These are phyloP conservation scores for Cotesia vestalis DNA, from an alignment of 1,140 invertebrate species.

Conservation along the genomic window DNA sequence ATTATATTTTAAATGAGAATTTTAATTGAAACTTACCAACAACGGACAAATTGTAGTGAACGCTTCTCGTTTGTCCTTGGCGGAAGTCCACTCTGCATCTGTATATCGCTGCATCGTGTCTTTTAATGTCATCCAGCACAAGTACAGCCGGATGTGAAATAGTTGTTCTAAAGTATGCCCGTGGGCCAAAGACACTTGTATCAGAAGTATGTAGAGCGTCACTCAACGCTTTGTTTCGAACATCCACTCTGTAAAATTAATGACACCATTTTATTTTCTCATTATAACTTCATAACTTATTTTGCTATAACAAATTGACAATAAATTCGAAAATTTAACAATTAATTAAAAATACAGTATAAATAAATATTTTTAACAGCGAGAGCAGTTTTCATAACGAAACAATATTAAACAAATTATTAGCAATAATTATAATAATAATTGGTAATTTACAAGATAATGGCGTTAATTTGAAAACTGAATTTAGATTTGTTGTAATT, in stretches of 20 bases:
- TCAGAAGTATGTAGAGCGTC: conserved; percentile 80
- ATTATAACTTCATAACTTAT: background rate
- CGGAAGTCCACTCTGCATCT: conserved; percentile 88
- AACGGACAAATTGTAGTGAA: conserved; percentile 87
- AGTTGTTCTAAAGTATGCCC: conserved; percentile 78
- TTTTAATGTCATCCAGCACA: conserved; percentile 79
- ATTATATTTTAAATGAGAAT: background rate
- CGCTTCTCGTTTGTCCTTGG: conserved; percentile 86
- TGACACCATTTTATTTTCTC: conserved; percentile 13
- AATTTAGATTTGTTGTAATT: no score
- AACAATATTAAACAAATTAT: no score
- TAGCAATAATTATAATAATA: no score
- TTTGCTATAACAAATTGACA: no score
- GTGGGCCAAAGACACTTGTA: conserved; percentile 79
- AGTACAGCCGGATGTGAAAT: conserved; percentile 77
- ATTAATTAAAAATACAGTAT: no score
- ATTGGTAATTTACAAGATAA: no score
- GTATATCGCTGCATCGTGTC: conserved; percentile 86
- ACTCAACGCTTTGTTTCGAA: conserved; percentile 76
- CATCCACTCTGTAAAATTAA: conserved; percentile 76
- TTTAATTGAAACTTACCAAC: conserved; percentile 76
- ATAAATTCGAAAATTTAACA: no score
- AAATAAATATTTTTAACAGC: no score
- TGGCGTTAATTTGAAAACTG: no score
- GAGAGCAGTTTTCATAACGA: no score